Evolutionary conservation across 1,140 invertebrate genomes (phyloP).

Genomic region (roundworm (Caenorhabditis elegans)): WBcel235 BX284605.5:10459501-10460000

Average conservation of each 20-base stretch:
- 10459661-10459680: neutral
- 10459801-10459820: too few relatives aligned
- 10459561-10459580: slow-evolving; percentile 48
- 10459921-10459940: slow-evolving; percentile 47
- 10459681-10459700: neutral
- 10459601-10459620: slow-evolving; percentile 45
- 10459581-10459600: slow-evolving; percentile 50
- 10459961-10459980: neutral
- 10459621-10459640: slow-evolving; percentile 50
- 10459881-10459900: slow-evolving; percentile 51
- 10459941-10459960: neutral
- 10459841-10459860: neutral
- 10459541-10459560: slow-evolving; percentile 47
- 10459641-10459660: slow-evolving; percentile 42
- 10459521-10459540: slow-evolving; percentile 51
- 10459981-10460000: neutral
- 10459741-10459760: too few relatives aligned
- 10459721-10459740: too few relatives aligned
- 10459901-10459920: slow-evolving; percentile 49
- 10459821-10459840: too few relatives aligned
- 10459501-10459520: slow-evolving; percentile 51
- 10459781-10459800: too few relatives aligned
- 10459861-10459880: slow-evolving; percentile 45
- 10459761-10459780: too few relatives aligned
- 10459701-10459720: too few relatives aligned